Evolutionary conservation across 1,140 invertebrate genomes (phyloP).

Genomic region (Galleria mellonella): DNA sequence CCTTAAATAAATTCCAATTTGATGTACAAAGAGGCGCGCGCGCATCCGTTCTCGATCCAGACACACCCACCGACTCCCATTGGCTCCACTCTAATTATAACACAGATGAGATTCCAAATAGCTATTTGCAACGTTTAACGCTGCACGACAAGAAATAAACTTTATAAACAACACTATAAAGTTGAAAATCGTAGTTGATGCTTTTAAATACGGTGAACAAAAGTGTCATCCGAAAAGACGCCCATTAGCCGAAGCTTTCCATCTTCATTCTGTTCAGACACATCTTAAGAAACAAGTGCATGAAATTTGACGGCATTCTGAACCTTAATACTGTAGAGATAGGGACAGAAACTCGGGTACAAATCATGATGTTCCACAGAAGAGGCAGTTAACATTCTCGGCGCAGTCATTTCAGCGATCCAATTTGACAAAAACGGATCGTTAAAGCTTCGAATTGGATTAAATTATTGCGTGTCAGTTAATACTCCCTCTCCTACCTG

Average conservation of each 20-base stretch:
- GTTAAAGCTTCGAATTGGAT: conserved; percentile 56
- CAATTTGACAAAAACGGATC: conserved; percentile 69
- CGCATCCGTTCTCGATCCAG: conserved; percentile 23
- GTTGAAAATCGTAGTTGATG: conserved; percentile 10
- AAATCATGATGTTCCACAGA: conserved; percentile 37
- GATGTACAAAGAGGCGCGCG: conserved; percentile 35
- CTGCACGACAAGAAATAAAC: conserved; percentile 12
- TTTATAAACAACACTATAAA: conserved; percentile 4
- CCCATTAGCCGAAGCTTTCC: conserved; percentile 63
- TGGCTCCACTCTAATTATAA: conserved; percentile 67
- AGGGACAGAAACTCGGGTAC: conserved; percentile 8
- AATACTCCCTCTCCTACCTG: background rate
- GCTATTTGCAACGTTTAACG: conserved; percentile 69
- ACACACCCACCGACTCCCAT: conserved; percentile 50
- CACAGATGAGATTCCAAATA: conserved; percentile 36
- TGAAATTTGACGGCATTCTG: conserved; percentile 19
- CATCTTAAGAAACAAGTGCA: conserved; percentile 27
- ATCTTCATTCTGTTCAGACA: conserved; percentile 57
- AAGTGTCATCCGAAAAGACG: conserved; percentile 62
- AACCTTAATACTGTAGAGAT: conserved; percentile 20
- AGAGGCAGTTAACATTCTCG: conserved; percentile 51
- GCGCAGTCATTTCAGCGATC: conserved; percentile 45
- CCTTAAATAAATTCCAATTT: conserved; percentile 54
- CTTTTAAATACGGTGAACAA: conserved; percentile 41
- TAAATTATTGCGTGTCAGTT: conserved; percentile 45